These are phyloP conservation scores for Labroides dimidiatus DNA, from an alignment of 2,797 vertebrate species.

Conservation along the genomic window DNA sequence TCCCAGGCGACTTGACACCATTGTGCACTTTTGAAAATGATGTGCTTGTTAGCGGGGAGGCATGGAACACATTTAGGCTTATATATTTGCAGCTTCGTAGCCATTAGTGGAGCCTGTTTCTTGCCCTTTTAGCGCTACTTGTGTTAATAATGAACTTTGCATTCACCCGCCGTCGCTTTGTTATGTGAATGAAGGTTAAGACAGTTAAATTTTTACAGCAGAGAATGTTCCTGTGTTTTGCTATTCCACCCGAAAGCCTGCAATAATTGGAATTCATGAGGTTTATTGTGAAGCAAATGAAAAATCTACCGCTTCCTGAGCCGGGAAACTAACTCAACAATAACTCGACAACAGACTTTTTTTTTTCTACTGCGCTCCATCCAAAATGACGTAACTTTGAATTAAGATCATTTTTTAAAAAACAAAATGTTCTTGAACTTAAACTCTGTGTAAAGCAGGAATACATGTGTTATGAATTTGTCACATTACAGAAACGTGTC, in stretches of 20 bases:
- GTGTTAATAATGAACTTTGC: slow-evolving; percentile 29
- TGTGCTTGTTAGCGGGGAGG: slow-evolving; percentile 80
- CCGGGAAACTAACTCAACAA: slow-evolving; percentile 20
- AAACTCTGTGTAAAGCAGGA: too few relatives aligned
- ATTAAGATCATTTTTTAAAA: too few relatives aligned
- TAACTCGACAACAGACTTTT: neutral
- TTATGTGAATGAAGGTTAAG: slow-evolving; percentile 13
- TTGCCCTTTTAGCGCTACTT: slow-evolving; percentile 21
- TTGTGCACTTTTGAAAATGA: slow-evolving; percentile 83
- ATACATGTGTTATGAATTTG: too few relatives aligned
- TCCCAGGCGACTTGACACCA: slow-evolving; percentile 80
- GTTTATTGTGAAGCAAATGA: slow-evolving; percentile 21
- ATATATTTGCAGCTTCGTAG: slow-evolving; percentile 43
- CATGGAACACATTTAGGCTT: slow-evolving; percentile 53
- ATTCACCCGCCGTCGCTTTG: slow-evolving; percentile 3
- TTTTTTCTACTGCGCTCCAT: too few relatives aligned
- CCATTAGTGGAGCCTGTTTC: slow-evolving; percentile 49
- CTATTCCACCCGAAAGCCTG: slow-evolving; percentile 1
- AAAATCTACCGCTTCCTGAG: slow-evolving; percentile 26
- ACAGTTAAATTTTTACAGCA: slow-evolving; percentile 7
- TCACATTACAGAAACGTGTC: too few relatives aligned
- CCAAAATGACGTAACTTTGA: too few relatives aligned
- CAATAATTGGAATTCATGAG: slow-evolving; percentile 27
- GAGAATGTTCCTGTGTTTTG: slow-evolving; percentile 14
- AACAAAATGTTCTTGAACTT: too few relatives aligned